These are phyloP conservation scores for Ostrea denselamellosa DNA, from an alignment of 1,140 invertebrate genomes.

Conservation along the genomic window DNA sequence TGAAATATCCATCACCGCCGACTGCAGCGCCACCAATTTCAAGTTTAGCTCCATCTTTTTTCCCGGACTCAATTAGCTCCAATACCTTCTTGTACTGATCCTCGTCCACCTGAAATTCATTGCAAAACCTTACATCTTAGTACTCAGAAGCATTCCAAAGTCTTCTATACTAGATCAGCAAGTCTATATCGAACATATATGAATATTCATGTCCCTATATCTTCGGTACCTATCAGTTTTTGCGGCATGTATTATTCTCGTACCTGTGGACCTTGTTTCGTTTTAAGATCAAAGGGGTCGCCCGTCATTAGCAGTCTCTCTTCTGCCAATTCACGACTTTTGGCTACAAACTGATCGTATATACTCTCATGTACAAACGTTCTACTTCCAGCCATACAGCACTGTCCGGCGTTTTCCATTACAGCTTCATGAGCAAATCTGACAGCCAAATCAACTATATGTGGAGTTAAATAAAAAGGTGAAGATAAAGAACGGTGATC, in stretches of 20 bases:
- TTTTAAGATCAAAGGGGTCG: slow-evolving; percentile 86
- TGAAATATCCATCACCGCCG: slow-evolving; percentile 90
- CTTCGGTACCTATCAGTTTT: not conserved
- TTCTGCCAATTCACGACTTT: slow-evolving; percentile 83
- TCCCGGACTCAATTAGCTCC: slow-evolving; percentile 87
- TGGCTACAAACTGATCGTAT: slow-evolving; percentile 77
- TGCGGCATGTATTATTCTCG: too few relatives aligned
- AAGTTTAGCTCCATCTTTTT: slow-evolving; percentile 92
- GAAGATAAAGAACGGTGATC: too few relatives aligned
- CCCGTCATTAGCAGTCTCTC: slow-evolving; percentile 84
- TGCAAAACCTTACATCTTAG: too few relatives aligned
- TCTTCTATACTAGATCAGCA: too few relatives aligned
- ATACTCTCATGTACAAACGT: slow-evolving; percentile 77
- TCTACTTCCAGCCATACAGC: slow-evolving; percentile 74
- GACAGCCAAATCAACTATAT: slow-evolving; percentile 89
- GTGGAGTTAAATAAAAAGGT: not conserved
- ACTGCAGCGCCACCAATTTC: slow-evolving; percentile 87
- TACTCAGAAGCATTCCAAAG: too few relatives aligned
- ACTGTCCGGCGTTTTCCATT: slow-evolving; percentile 86
- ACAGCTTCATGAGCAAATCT: slow-evolving; percentile 87
- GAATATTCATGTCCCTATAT: too few relatives aligned
- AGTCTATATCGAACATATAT: too few relatives aligned
- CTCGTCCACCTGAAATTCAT: slow-evolving; percentile 83
- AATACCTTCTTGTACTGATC: slow-evolving; percentile 92
- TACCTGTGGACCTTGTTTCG: slow-evolving; percentile 91